Percentiles rank a stretch among this genome's conserved stretches.
Conservation (phyloP, 2,113 vertebrate species). For the Tetraodon nigroviridis region DNA sequence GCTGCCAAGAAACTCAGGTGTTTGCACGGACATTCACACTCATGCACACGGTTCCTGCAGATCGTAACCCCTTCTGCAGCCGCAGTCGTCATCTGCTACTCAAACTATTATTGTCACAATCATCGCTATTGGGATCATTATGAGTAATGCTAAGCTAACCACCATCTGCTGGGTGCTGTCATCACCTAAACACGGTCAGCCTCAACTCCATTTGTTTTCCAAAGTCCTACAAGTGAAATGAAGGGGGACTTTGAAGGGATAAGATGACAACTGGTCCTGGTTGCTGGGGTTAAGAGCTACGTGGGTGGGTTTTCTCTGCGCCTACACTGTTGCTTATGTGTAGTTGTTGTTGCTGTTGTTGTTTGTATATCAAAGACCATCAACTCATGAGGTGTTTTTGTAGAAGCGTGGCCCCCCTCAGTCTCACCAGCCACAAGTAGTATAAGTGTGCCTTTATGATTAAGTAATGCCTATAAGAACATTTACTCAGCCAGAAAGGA, state of each 20-base stretch:
- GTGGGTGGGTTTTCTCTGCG: too few relatives aligned
- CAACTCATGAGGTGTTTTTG: too few relatives aligned
- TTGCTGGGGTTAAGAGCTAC: conserved; percentile 8
- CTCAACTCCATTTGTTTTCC: conserved; percentile 32
- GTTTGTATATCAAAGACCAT: not conserved
- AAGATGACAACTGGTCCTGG: conserved; percentile 30
- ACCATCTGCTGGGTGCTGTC: conserved; percentile 57
- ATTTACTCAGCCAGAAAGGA: too few relatives aligned
- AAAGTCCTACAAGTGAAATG: conserved; percentile 33
- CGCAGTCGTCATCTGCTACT: conserved; percentile 38
- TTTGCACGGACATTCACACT: conserved; percentile 41
- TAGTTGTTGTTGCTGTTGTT: conserved; percentile 11
- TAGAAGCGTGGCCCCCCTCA: too few relatives aligned
- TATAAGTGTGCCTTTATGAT: too few relatives aligned
- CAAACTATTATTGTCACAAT: conserved; percentile 57
- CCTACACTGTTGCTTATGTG: conserved; percentile 4
- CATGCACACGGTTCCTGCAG: conserved; percentile 34
- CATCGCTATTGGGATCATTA: conserved; percentile 46
- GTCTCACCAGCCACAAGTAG: too few relatives aligned
- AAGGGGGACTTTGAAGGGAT: conserved; percentile 29
- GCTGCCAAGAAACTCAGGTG: conserved; percentile 61
- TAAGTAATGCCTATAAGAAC: too few relatives aligned
- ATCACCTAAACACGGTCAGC: conserved; percentile 22
- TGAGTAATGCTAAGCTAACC: conserved; percentile 58
- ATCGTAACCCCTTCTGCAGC: conserved; percentile 38